These are phyloP conservation scores for Sminthurides bifidus DNA, from an alignment of 1,140 invertebrate genomes.

Conservation along the genomic window DNA sequence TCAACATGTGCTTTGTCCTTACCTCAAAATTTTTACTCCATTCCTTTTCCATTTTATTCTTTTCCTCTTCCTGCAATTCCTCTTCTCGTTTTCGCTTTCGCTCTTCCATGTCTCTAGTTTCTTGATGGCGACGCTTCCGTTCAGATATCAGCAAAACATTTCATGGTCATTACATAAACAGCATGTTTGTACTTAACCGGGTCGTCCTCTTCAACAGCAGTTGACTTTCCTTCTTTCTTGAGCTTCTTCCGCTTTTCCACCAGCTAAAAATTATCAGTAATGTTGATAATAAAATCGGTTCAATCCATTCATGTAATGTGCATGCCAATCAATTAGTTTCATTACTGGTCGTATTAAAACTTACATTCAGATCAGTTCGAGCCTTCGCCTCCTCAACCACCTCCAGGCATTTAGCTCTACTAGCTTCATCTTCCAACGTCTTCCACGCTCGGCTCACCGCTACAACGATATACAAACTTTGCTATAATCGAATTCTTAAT, in stretches of 20 bases:
- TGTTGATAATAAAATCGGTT: not conserved
- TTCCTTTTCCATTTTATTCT: slow-evolving; percentile 74
- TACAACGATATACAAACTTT: slow-evolving; percentile 36
- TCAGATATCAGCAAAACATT: slow-evolving; percentile 96
- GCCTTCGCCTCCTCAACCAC: slow-evolving; percentile 95
- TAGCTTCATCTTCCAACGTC: slow-evolving; percentile 87
- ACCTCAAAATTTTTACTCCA: slow-evolving; percentile 98
- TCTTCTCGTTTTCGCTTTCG: slow-evolving; percentile 87
- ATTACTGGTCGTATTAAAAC: slow-evolving; percentile 21
- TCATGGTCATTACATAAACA: slow-evolving; percentile 95
- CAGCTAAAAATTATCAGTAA: slow-evolving; percentile 39
- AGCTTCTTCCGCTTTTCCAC: slow-evolving; percentile 91
- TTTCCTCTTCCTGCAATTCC: slow-evolving; percentile 84
- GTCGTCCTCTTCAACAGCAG: slow-evolving; percentile 85
- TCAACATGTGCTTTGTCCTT: slow-evolving; percentile 22
- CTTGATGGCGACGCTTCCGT: slow-evolving; percentile 44
- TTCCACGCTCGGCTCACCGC: slow-evolving; percentile 94
- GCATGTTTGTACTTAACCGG: slow-evolving; percentile 83
- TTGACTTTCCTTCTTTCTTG: slow-evolving; percentile 77
- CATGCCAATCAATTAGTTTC: not conserved
- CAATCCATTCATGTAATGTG: not conserved
- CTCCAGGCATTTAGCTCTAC: slow-evolving; percentile 85
- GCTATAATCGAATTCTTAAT: not conserved
- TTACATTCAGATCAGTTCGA: slow-evolving; percentile 83
- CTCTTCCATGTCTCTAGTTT: slow-evolving; percentile 71